Base-by-base conservation (phyloP, 2,797 vertebrate genomes). In the Carcharodon carcharias region DNA sequence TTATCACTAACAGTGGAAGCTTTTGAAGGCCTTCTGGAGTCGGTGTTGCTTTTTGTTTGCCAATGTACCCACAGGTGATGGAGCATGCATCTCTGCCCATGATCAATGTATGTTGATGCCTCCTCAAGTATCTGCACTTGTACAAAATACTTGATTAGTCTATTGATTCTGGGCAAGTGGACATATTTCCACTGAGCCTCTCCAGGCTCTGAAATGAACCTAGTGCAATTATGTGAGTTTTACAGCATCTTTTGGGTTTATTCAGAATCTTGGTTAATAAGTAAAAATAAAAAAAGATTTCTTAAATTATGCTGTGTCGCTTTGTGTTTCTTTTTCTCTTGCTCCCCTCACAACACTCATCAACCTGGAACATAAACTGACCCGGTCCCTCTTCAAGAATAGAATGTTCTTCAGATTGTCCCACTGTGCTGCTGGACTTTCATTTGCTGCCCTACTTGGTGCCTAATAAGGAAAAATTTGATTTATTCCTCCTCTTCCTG, bases 211-310 rank as follows among this genome's bases (percentile, higher is more conserved):
- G 93, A 96, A 96, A 96, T 96, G 96, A 85, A 87, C 96, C 89
- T 80, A 63, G 96, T 63, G 88, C 87, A 96, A 96, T 45, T 77
- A 96, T 92, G 96, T 97, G 96, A 96, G 96, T 96, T 96, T 96
- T 97, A 96, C 89, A 89, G 96, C 96, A 96, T 96, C 96, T 96
- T 69, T 96, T 96, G 96, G 97, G 96, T 97, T 96, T 97, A 96
- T 97, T 96, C 96, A 89, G 96, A 97, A 96, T 97, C 96, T 96
- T 97, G 96, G 96, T 97, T 97, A 96, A 93, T 67, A 93, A 93
- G 26, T 91, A 91, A 91, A 91, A 89, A 89, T 9, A 96, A 97
- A 97, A 97, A 97, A 97, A 96, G 88, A 96, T 97, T 97, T 97
- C 96, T 96, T 97, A 96, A 97, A 96, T 96, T 96, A 96, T 12